These are phyloP conservation scores for Formica exsecta DNA, from an alignment of 1,140 invertebrate genomes.

Conservation along the genomic window DNA sequence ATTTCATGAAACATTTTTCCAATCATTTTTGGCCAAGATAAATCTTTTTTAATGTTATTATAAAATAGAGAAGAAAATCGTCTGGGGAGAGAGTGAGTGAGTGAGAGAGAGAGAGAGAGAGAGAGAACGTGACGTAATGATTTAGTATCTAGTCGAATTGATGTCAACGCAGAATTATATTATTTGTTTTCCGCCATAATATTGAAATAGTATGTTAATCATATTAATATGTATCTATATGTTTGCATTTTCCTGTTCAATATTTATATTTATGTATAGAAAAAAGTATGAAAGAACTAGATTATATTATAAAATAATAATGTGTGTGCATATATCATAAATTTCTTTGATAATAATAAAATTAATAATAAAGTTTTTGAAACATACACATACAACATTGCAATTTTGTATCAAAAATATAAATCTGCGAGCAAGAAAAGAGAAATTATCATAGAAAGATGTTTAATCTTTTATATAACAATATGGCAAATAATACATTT, in stretches of 20 bases:
- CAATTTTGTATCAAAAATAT: neutral
- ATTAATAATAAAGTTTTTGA: neutral
- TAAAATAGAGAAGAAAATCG: neutral
- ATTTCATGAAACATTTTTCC: neutral
- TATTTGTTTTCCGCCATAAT: neutral
- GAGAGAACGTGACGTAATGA: neutral
- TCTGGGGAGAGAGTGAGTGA: too few relatives aligned
- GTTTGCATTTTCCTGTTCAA: neutral
- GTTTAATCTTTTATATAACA: neutral
- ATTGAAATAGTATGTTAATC: neutral
- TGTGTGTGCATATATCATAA: neutral
- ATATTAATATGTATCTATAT: neutral
- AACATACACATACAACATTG: neutral
- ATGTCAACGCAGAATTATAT: constrained; percentile 2
- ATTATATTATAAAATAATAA: too few relatives aligned
- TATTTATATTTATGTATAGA: too few relatives aligned
- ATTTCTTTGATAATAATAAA: constrained; percentile 1
- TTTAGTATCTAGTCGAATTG: neutral
- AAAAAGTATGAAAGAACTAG: too few relatives aligned
- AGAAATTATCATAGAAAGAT: neutral
- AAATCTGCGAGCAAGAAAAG: neutral
- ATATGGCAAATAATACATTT: neutral
- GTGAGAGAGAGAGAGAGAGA: too few relatives aligned
- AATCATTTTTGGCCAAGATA: neutral
- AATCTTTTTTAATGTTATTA: neutral